Conservation (phyloP, 2,888 invertebrate genomes). For the Cryptophagus acutangulus region DNA sequence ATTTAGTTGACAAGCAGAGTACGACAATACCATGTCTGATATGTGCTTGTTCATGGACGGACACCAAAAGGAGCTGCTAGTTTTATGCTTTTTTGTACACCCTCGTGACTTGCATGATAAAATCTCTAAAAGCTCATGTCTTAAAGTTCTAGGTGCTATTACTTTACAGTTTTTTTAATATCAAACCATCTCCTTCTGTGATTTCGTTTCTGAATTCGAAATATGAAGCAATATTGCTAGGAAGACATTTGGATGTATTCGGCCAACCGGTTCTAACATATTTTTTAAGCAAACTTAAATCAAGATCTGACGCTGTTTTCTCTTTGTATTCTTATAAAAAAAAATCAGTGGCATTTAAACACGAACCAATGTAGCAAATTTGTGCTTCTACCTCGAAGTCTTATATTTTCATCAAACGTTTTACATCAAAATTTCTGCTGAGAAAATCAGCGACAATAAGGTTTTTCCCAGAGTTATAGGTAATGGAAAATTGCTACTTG, state of each 20-base stretch:
- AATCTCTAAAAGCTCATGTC: conserved; percentile 7
- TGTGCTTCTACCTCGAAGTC: conserved; percentile 16
- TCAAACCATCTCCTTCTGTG: conserved; percentile 7
- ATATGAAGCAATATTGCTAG: conserved; percentile 9
- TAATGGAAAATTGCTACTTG: conserved; percentile 16
- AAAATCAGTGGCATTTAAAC: conserved; percentile 1
- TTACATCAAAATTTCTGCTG: conserved; percentile 8
- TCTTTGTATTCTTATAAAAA: neutral
- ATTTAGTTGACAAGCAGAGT: neutral
- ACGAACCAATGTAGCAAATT: conserved; percentile 10
- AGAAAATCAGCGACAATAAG: conserved; percentile 8
- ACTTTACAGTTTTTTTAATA: conserved; percentile 3
- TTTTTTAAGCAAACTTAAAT: conserved; percentile 7
- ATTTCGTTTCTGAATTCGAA: conserved; percentile 13
- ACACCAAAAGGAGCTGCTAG: conserved; percentile 7
- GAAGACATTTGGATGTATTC: conserved; percentile 5
- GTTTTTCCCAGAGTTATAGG: conserved; percentile 13
- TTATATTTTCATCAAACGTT: conserved; percentile 12
- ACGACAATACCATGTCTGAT: conserved; percentile 8
- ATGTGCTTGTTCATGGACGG: conserved; percentile 13
- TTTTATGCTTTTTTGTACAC: conserved; percentile 9
- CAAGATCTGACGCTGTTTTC: conserved; percentile 4
- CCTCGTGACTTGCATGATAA: conserved; percentile 7
- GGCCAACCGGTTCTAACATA: conserved; percentile 9
- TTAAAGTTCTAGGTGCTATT: conserved; percentile 8